A percentile compares a stretch with the other conserved stretches of the same genome.
Evolutionary conservation across 92 coral and sea anemone genomes (phyloP).

Genomic region (Muricea muricata): DNA sequence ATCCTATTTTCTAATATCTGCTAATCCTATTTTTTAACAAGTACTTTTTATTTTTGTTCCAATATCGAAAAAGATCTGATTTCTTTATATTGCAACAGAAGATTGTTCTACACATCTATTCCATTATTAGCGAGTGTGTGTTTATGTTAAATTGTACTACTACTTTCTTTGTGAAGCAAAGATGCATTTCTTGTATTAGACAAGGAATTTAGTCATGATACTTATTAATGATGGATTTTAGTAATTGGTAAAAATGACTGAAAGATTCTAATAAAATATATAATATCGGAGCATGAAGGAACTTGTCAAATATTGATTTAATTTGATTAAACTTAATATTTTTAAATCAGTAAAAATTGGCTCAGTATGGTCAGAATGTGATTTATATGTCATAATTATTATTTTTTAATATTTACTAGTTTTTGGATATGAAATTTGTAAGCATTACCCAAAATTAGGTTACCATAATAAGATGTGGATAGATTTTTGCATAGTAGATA

Average conservation of each 20-base stretch:
- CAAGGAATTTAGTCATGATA: background rate
- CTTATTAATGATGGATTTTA: too few species aligned
- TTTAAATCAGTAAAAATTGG: background rate
- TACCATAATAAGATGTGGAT: conserved; percentile 28
- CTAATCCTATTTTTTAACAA: too few species aligned
- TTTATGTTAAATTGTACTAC: background rate
- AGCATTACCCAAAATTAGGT: conserved; percentile 2
- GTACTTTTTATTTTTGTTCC: background rate
- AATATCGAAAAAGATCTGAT: background rate
- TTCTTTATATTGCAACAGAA: background rate
- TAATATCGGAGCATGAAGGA: conserved; percentile 7
- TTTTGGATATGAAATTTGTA: background rate
- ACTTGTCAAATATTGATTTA: background rate
- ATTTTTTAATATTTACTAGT: conserved; percentile 1
- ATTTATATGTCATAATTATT: background rate
- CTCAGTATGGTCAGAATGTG: background rate
- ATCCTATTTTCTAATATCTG: too few species aligned
- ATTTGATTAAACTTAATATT: background rate
- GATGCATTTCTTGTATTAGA: conserved; percentile 10
- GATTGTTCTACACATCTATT: background rate
- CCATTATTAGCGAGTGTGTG: background rate
- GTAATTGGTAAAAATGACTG: background rate
- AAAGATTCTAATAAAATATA: background rate
- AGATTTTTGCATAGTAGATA: conserved; percentile 15
- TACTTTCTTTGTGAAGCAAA: background rate